Evolutionary conservation across 2,888 invertebrate species (phyloP).

Genomic region (Didymodactylos carnosus): DNA sequence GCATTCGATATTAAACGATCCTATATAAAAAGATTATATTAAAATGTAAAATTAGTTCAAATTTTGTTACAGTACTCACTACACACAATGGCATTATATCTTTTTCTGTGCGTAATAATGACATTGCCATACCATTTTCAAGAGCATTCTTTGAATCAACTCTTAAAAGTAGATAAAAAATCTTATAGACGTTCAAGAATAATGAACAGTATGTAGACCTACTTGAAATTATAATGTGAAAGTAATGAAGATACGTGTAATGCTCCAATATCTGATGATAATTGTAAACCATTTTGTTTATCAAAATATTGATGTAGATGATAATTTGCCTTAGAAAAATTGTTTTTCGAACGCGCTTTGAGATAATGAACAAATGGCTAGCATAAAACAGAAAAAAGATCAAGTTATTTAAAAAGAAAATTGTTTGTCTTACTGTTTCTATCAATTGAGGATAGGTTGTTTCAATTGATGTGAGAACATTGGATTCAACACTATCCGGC

Average conservation of each 20-base stretch:
- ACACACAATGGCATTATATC: neutral
- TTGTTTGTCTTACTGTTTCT: neutral
- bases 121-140: neutral
- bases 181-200: neutral
- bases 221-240: neutral
- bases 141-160: neutral
- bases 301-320: neutral
- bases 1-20: neutral
- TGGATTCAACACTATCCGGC: neutral
- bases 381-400: neutral
- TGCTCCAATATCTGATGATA: neutral
- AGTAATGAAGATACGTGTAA: neutral
- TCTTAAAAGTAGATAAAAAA: neutral
- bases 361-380: neutral
- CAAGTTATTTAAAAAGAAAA: neutral
- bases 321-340: neutral
- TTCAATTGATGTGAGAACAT: neutral
- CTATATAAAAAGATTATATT: neutral
- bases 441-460: neutral
- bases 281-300: slow-evolving; percentile 1
- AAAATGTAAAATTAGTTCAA: neutral
- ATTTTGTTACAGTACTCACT: neutral
- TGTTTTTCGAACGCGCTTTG: neutral
- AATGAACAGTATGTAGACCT: neutral
- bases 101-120: neutral